Base-by-base conservation (phyloP, 64 coral and sea anemone genomes). In the Montipora sp. region DNA sequence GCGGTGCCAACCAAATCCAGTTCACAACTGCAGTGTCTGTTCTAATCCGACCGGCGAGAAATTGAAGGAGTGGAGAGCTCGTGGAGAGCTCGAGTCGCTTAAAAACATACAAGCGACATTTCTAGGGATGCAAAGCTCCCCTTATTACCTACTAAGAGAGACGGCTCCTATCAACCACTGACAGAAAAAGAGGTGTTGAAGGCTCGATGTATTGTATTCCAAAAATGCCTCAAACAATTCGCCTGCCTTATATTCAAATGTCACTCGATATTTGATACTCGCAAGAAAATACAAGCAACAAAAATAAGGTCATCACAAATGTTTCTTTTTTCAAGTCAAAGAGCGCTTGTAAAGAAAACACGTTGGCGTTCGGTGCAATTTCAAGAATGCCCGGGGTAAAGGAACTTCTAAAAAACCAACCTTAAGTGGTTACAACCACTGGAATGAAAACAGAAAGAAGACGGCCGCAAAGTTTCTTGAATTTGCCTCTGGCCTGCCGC, bases 271-370 rank as follows among this genome's bases (percentile, higher is more conserved):
- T 63, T 50, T 71, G 68, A 71, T 71, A 71, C 68, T 23, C 68
- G 8, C 8, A 49, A 2, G 47, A 71, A 71, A 18, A 65, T 70
- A 46, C 66, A 50, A 71, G 19, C 5, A 72, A 50, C 82, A 85
- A 71, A 61, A 85, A 71, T 70, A 85, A 71, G 59, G 19, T 59
- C 82, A 85, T 73, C 65, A 85, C 22, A 71, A 72, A 51, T 69
- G 46, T 71, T 71, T 85, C 65, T 85, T 85, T 85, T 51, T 48
- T 85, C 44, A 44, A 44, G 82, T 71, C 82, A 85, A 71, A 85
- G 71, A n/a, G 9, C 8, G n/a, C 3, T 19, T 85, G 66, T 2
- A 85, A 85, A 85, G 43, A 85, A 85, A 85, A 85, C 82, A 85
- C 4, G 16, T 70, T 85, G 65, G 63, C 46, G 19, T 50, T 19